Evolutionary conservation across 1,140 invertebrate genomes (phyloP).

Genomic region (Bombus turneri): DNA sequence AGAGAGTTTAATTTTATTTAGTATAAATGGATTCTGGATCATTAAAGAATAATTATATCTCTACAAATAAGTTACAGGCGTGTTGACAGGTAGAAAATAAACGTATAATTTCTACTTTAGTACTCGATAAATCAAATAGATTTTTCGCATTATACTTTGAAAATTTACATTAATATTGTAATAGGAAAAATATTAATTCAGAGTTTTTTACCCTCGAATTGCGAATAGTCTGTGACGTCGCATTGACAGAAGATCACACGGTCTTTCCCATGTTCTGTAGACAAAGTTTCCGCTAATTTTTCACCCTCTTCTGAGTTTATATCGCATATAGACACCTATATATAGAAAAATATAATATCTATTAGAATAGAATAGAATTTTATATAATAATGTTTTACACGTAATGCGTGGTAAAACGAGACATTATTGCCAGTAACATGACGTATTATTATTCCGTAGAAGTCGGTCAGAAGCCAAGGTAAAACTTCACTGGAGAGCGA

Average conservation of each 20-base stretch:
- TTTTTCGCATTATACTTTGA: too few species aligned
- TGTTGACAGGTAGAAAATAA: too few species aligned
- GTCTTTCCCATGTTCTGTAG: slow-evolving; percentile 85
- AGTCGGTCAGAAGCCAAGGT: slow-evolving; percentile 3
- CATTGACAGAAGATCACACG: slow-evolving; percentile 86
- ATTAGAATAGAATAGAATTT: too few species aligned
- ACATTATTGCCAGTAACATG: neutral
- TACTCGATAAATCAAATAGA: too few species aligned
- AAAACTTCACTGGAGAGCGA: slow-evolving; percentile 25
- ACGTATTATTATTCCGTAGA: neutral
- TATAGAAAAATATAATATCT: slow-evolving; percentile 10
- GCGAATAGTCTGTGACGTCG: slow-evolving; percentile 89
- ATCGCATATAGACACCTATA: slow-evolving; percentile 88
- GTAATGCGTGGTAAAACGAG: neutral
- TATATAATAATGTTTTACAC: neutral
- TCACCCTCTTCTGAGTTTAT: slow-evolving; percentile 87
- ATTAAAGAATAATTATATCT: too few species aligned
- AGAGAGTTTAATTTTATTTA: too few species aligned
- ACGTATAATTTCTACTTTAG: too few species aligned
- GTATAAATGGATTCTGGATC: too few species aligned
- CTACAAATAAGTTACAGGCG: too few species aligned
- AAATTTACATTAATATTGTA: too few species aligned
- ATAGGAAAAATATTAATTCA: neutral
- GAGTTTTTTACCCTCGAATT: slow-evolving; percentile 86
- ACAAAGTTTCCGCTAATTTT: slow-evolving; percentile 85